Evolutionary conservation across 2,888 invertebrate species (phyloP).

Genomic region (Geophilus truncorum): DNA sequence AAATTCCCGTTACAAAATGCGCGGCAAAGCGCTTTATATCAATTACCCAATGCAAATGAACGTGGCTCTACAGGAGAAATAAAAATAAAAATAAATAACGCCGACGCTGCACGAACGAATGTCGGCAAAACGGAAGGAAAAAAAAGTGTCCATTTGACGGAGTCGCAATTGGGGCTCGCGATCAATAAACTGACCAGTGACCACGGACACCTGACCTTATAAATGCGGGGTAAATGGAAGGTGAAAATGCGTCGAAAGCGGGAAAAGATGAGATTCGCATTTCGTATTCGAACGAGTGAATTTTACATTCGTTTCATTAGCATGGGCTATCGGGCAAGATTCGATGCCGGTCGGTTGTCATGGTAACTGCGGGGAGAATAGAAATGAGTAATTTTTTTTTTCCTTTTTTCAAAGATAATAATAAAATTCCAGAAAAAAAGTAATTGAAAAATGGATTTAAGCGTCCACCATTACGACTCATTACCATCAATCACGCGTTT

Average conservation of each 20-base stretch:
- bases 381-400: neutral
- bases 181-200: slow-evolving; percentile 3
- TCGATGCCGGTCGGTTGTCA: neutral
- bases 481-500: neutral
- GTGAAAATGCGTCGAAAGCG: neutral
- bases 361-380: neutral
- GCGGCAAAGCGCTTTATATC: neutral
- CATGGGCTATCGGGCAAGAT: neutral
- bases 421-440: neutral
- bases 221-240: neutral
- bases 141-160: neutral
- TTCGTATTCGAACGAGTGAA: neutral
- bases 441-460: neutral
- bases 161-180: neutral
- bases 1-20: neutral
- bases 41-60: neutral
- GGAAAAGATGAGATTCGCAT: neutral
- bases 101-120: neutral
- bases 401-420: neutral
- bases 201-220: neutral
- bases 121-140: neutral
- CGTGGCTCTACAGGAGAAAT: neutral
- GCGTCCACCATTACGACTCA: neutral
- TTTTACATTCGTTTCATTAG: neutral
- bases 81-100: neutral